These are phyloP conservation scores for Apamea crenata DNA, from an alignment of 2,888 invertebrate genomes.

Conservation along the genomic window DNA sequence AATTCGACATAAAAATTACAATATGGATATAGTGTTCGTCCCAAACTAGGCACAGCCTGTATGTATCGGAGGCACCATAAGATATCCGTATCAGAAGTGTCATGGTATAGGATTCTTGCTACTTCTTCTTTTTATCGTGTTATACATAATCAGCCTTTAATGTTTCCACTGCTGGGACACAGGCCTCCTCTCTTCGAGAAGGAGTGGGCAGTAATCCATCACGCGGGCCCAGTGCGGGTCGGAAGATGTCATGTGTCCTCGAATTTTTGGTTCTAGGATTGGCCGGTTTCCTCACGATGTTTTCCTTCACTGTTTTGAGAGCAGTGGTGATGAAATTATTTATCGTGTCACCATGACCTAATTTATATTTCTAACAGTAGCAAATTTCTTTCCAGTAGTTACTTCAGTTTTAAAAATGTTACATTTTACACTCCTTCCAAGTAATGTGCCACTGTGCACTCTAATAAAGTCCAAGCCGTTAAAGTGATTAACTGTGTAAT, in stretches of 20 bases:
- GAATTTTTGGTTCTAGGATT: too few relatives aligned
- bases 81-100: neutral
- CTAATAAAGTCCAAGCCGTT: conserved; percentile 51
- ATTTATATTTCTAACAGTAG: neutral
- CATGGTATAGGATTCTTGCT: neutral
- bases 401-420: conserved; percentile 19
- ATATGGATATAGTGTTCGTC: neutral
- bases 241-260: too few relatives aligned
- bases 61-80: neutral
- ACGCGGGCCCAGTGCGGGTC: too few relatives aligned
- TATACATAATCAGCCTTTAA: too few relatives aligned
- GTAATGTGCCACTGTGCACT: conserved; percentile 40
- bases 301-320: too few relatives aligned
- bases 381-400: neutral
- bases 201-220: too few relatives aligned
- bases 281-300: too few relatives aligned
- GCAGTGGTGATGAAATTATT: too few relatives aligned
- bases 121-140: too few relatives aligned
- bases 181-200: too few relatives aligned
- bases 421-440: conserved; percentile 25
- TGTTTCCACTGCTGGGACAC: too few relatives aligned
- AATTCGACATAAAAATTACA: neutral
- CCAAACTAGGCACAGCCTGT: neutral
- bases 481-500: conserved; percentile 52
- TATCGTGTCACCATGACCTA: neutral